These are phyloP conservation scores for Gryllus longicercus DNA, from an alignment of 2,888 invertebrate genomes.

Conservation along the genomic window DNA sequence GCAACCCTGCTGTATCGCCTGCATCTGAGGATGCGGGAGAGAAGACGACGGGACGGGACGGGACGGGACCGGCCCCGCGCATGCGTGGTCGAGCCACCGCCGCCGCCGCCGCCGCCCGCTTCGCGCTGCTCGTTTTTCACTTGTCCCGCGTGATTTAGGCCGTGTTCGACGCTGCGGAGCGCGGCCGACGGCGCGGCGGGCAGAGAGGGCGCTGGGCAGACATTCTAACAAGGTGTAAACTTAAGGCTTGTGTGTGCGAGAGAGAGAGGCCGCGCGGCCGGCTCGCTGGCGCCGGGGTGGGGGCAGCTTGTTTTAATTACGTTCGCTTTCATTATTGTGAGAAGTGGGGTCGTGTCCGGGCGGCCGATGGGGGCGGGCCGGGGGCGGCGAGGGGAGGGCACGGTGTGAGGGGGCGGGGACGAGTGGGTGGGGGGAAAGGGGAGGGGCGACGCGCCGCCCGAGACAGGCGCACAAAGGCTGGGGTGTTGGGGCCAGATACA, in stretches of 20 bases:
- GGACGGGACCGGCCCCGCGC: slow-evolving; percentile 3
- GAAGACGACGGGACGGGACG: background rate
- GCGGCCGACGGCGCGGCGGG: background rate
- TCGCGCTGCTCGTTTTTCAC: slow-evolving; percentile 17
- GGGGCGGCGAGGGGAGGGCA: background rate
- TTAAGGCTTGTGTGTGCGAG: slow-evolving; percentile 7
- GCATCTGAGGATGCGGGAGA: slow-evolving; percentile 3
- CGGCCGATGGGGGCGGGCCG: background rate
- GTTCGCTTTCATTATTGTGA: slow-evolving; percentile 17
- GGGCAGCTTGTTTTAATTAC: slow-evolving; percentile 10
- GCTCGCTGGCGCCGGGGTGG: background rate
- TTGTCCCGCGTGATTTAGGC: slow-evolving; percentile 17
- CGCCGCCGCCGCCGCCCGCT: background rate
- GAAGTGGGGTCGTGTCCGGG: background rate
- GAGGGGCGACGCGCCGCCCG: background rate
- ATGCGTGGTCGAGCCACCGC: background rate
- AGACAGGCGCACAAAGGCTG: slow-evolving; percentile 11
- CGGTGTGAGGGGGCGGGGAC: background rate
- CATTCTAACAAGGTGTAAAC: slow-evolving; percentile 17
- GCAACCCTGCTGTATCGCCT: background rate
- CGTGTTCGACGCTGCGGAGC: background rate
- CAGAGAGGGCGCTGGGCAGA: background rate
- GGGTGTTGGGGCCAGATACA: background rate
- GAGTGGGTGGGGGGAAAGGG: background rate
- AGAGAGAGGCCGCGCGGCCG: slow-evolving; percentile 5